Percentiles rank a stretch among this genome's conserved stretches.
These are phyloP conservation scores for Fistularia tabacaria DNA, from an alignment of 2,797 vertebrate genomes.

Conservation along the genomic window DNA sequence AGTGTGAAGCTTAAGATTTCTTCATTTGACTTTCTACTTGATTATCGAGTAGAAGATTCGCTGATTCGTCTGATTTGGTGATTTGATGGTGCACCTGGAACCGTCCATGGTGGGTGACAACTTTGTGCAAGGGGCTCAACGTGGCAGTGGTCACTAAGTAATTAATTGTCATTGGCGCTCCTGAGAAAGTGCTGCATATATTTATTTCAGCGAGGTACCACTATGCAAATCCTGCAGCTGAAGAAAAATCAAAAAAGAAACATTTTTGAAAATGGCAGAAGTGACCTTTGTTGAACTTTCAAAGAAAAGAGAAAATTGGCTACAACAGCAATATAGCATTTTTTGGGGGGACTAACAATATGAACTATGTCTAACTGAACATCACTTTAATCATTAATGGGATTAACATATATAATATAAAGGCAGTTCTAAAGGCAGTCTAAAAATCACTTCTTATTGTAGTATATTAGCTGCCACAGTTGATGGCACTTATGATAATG, in stretches of 20 bases:
- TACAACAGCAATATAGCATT: slow-evolving; percentile 1
- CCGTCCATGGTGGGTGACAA: slow-evolving; percentile 53
- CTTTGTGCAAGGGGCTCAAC: slow-evolving; percentile 29
- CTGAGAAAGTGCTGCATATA: slow-evolving; percentile 51
- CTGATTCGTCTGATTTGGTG: slow-evolving; percentile 69
- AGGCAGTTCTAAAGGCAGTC: slow-evolving; percentile 37
- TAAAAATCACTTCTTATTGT: slow-evolving; percentile 39
- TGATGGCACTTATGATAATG: slow-evolving; percentile 47
- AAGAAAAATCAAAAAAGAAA: neutral
- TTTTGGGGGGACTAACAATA: slow-evolving; percentile 6
- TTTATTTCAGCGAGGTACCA: slow-evolving; percentile 26
- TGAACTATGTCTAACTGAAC: slow-evolving; percentile 14
- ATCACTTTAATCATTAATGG: slow-evolving; percentile 12
- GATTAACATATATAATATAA: slow-evolving; percentile 2
- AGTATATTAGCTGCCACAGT: slow-evolving; percentile 30
- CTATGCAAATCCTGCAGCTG: slow-evolving; percentile 28
- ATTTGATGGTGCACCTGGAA: slow-evolving; percentile 63
- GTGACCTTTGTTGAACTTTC: slow-evolving; percentile 12
- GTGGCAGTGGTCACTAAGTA: slow-evolving; percentile 25
- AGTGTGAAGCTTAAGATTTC: no score
- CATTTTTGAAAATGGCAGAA: slow-evolving; percentile 1
- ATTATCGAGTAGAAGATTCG: slow-evolving; percentile 37
- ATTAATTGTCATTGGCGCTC: slow-evolving; percentile 59
- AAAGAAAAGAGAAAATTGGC: neutral
- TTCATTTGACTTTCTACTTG: no score